Evolutionary conservation across 1,140 invertebrate species (phyloP), one percentile per base, ranked within the genome.

Genomic region (Zaprionus kolodkinae): DNA sequence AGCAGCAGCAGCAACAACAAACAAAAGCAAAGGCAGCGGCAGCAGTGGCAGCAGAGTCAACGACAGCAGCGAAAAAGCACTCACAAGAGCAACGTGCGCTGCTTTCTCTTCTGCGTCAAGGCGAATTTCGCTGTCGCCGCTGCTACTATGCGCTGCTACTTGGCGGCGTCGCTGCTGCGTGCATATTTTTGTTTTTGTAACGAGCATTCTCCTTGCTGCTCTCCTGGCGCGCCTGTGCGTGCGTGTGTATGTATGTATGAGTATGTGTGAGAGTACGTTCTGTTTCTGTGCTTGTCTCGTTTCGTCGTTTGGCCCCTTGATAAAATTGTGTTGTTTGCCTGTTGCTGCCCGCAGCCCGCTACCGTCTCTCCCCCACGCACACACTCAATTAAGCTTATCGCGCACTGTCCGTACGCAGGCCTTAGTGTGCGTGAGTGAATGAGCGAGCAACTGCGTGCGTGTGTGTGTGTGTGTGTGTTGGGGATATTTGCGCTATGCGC

Each of bases 311-410:
- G 79, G 76, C 79, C 79, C 79, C 79, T 79, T 81, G 84, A 88
- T 88, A 84, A 78, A 78, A 78, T 54, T 76, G 77, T 82, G 68
- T 83, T 82, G 68, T 83, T 72, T 76, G 72, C 72, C 75, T 69
- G 64, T 35, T 35, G n/a, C 33, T 35, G 33, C 7, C 40, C 40
- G 40, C 15, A 33, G 48, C 76, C 43, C 38, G 52, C 60, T 60
- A 68, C 76, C 67, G 55, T 70, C 45, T 45, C 75, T 62, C 54
- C 69, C 61, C 68, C 64, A 72, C 85, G 78, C 67, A 72, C 85
- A 75, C 67, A 77, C 85, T 89, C 81, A 89, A 89, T 89, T 89
- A 89, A 89, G 85, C 85, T 89, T 89, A 89, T 89, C 85, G 85
- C 85, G 85, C 85, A 85, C 67, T 72, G 78, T 78, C 59, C 62